Conservation (phyloP, 2,888 invertebrate species). For the Erebia palarica region DNA sequence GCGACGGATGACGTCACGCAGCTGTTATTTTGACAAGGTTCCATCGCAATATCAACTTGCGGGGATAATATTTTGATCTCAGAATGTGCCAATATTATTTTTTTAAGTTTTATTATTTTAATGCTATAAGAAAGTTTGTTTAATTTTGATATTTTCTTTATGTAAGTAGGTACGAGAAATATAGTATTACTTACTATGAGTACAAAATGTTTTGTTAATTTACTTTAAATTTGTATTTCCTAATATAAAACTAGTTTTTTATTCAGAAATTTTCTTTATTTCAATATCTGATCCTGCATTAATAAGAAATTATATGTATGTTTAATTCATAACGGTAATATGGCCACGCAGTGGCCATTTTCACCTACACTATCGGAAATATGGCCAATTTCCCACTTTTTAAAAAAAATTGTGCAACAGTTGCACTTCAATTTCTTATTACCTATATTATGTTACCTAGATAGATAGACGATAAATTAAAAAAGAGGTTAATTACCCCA, state of each 20-base stretch:
- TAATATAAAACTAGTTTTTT: constrained; percentile 4
- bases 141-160: constrained; percentile 2
- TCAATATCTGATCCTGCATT: constrained; percentile 2
- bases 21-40: no score
- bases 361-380: background rate
- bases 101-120: no score
- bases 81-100: no score
- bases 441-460: constrained; percentile 4
- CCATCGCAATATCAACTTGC: no score
- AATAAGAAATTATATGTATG: background rate
- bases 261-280: constrained; percentile 4
- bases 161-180: background rate
- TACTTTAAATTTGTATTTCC: constrained; percentile 4
- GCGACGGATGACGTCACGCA: no score
- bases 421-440: background rate
- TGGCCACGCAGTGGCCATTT: constrained; percentile 4
- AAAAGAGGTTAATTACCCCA: constrained; percentile 2
- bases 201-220: background rate
- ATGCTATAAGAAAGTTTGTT: background rate
- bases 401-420: constrained; percentile 1
- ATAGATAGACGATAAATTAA: constrained; percentile 3
- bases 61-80: no score
- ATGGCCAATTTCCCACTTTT: constrained; percentile 1
- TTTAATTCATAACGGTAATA: constrained; percentile 2
- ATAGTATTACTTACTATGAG: no score